phyloP scores from a whole-genome alignment of 2,888 invertebrate genomes.

The Luperina nickerlii region DNA sequence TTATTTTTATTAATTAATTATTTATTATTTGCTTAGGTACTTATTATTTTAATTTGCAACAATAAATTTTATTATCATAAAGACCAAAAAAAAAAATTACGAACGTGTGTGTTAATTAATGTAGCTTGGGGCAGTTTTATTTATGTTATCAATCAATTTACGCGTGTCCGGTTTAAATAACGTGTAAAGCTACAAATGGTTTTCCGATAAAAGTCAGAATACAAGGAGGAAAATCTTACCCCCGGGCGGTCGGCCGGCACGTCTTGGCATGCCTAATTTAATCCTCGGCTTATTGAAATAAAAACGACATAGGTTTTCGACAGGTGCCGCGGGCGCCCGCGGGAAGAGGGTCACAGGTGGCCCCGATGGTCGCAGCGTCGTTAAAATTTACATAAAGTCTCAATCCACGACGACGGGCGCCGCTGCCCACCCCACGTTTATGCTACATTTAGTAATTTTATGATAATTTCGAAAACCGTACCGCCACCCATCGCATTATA shows the following conservation, averaged over 20 bases:
- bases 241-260: constrained; percentile 72
- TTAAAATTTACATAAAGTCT: constrained; percentile 91
- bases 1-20: too few species aligned
- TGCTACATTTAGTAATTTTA: constrained; percentile 91
- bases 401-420: constrained; percentile 88
- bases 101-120: background rate
- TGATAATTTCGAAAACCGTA: constrained; percentile 90
- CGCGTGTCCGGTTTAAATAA: constrained; percentile 61
- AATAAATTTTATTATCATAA: too few species aligned
- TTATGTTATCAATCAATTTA: constrained; percentile 61
- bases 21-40: too few species aligned
- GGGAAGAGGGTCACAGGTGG: constrained; percentile 87
- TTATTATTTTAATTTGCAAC: too few species aligned
- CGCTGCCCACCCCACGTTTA: constrained; percentile 89
- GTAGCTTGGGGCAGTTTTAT: constrained; percentile 17
- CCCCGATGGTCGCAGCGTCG: constrained; percentile 90
- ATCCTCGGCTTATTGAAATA: constrained; percentile 90
- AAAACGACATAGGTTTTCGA: constrained; percentile 90
- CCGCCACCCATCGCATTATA: constrained; percentile 90
- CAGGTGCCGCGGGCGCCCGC: constrained; percentile 84
- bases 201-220: constrained; percentile 69
- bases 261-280: constrained; percentile 89
- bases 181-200: constrained; percentile 66
- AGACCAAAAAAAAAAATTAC: too few species aligned
- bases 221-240: constrained; percentile 75